Evolutionary conservation across 2,888 invertebrate species (phyloP).

Genomic region (Lithophane leautieri): DNA sequence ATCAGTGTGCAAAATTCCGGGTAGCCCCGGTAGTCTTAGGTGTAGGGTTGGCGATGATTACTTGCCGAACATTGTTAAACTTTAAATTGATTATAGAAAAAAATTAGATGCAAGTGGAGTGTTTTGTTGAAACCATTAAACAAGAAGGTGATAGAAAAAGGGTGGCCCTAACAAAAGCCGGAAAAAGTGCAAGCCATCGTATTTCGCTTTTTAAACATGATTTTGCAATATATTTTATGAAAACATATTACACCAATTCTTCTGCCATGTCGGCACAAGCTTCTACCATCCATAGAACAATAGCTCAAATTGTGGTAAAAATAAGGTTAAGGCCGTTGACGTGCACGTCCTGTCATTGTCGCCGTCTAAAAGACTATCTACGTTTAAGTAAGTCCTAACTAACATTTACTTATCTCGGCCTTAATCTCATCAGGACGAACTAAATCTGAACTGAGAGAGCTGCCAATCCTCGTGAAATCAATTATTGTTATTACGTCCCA

Average conservation of each 20-base stretch:
- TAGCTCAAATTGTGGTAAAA: not conserved
- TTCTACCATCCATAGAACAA: not conserved
- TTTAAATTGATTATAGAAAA: not conserved
- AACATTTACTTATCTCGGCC: not conserved
- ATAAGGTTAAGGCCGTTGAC: not conserved
- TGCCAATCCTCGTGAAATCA: not conserved
- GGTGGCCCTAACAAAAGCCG: not conserved
- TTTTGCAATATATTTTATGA: not conserved
- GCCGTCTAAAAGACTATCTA: not conserved
- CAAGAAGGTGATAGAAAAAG: not conserved
- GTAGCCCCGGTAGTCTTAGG: slow-evolving; percentile 69
- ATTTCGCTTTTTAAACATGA: not conserved
- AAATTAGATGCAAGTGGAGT: not conserved
- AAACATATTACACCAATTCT: not conserved
- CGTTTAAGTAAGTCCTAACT: not conserved
- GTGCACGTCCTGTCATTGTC: not conserved
- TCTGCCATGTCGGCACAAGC: not conserved
- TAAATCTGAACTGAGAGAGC: too few species aligned
- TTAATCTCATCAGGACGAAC: not conserved
- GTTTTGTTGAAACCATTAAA: not conserved
- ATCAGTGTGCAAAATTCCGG: slow-evolving; percentile 80
- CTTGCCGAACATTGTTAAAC: not conserved
- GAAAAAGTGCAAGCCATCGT: not conserved
- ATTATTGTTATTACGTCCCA: not conserved
- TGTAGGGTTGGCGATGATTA: slow-evolving; percentile 57